These are phyloP conservation scores for Drosophila bocki DNA, from an alignment of 1,140 invertebrate species.

Conservation along the genomic window DNA sequence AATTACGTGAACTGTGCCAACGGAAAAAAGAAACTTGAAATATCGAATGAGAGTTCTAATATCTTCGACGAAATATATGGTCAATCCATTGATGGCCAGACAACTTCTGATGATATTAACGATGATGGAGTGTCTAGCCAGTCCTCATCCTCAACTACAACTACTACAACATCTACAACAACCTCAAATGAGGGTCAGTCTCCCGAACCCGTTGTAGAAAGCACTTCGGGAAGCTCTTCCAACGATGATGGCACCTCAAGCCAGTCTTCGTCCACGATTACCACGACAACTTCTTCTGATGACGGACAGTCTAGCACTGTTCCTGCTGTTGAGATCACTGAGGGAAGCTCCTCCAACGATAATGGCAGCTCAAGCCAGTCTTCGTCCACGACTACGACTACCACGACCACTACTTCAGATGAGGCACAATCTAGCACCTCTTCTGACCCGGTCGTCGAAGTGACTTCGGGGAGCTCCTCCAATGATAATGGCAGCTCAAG, in stretches of 20 bases:
- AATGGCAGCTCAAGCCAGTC: neutral
- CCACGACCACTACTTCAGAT: neutral
- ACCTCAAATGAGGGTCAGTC: slow-evolving; percentile 11
- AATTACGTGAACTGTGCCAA: slow-evolving; percentile 54
- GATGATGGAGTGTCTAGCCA: slow-evolving; percentile 4
- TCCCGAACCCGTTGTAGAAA: neutral
- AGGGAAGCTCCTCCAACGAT: neutral
- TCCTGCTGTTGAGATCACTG: neutral
- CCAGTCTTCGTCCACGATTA: slow-evolving; percentile 9
- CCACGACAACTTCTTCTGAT: slow-evolving; percentile 1
- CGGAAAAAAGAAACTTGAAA: slow-evolving; percentile 20
- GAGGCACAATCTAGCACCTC: neutral
- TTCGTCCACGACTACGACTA: neutral
- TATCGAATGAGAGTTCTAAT: slow-evolving; percentile 12
- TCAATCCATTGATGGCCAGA: neutral
- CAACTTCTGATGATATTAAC: neutral
- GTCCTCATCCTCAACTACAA: slow-evolving; percentile 7
- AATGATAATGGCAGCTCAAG: no score
- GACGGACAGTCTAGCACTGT: neutral
- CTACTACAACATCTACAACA: slow-evolving; percentile 19
- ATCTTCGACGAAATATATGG: slow-evolving; percentile 12
- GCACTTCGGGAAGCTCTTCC: neutral
- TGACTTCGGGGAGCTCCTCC: no score
- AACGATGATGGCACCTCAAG: neutral
- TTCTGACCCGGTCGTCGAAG: no score